Evolutionary conservation across 1,140 invertebrate genomes (phyloP).

Genomic region (Acyrthosiphon pisum): DNA sequence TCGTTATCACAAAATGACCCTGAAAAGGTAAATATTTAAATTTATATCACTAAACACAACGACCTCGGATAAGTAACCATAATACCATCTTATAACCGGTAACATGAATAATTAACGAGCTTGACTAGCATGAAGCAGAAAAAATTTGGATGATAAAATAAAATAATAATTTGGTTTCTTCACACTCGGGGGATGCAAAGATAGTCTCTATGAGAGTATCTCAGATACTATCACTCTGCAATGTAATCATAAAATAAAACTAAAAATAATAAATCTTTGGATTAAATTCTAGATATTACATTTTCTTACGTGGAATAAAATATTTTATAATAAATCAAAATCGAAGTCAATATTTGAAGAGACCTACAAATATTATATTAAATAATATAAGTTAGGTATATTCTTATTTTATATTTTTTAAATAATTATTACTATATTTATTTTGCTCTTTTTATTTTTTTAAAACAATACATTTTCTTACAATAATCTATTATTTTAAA

Average conservation of each 20-base stretch:
- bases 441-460: no score
- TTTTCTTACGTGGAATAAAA: background rate
- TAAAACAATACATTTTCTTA: no score
- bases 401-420: no score
- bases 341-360: background rate
- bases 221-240: background rate
- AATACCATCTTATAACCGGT: background rate
- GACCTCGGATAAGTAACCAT: background rate
- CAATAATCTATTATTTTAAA: no score
- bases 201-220: no score
- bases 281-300: background rate
- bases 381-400: no score
- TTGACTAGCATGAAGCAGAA: no score
- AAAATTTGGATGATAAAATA: no score
- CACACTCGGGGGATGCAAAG: background rate
- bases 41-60: background rate
- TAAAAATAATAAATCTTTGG: no score
- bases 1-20: conserved; percentile 24
- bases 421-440: no score
- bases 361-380: background rate
- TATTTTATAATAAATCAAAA: background rate
- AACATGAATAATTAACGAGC: background rate
- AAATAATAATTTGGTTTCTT: background rate
- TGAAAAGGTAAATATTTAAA: conserved; percentile 37
- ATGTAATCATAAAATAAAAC: background rate